Evolutionary conservation across 37 sponge, comb jelly and placozoan genomes (phyloP), one percentile per base, ranked within the genome.

Genomic region (Dysidea cf. avara): DNA sequence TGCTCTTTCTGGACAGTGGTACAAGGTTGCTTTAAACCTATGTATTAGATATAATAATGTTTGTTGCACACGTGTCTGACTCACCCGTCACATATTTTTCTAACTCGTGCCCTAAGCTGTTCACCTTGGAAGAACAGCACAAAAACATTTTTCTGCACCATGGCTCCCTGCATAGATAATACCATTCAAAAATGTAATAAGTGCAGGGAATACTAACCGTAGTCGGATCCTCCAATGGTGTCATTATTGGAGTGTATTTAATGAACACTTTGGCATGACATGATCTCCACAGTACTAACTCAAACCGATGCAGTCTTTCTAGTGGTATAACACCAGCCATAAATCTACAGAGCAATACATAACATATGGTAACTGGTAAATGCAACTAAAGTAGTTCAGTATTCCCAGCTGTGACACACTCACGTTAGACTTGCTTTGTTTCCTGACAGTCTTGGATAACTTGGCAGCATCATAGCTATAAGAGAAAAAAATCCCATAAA

Each of bases 51-150:
- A 28, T 21, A 69, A 24, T 30, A 28, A 56, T 43, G 46, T 43
- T 43, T n/a, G n/a, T n/a, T n/a, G n/a, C n/a, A n/a, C n/a, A n/a
- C n/a, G n/a, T n/a, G n/a, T n/a, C n/a, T n/a, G n/a, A 68, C 84
- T 74, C 59, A 92, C 93, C 93, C 93, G 36, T 92, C 93, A 69
- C 88, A 92, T 29, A 92, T 92, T 68, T 87, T 92, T 81, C 74
- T 92, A 56, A 92, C 88, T 36, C 88, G 78, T 36, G 63, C 39
- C 53, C 81, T 68, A 61, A 92, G 78, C 67, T 92, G 88, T 65
- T 92, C 93, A 64, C 93, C 93, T 69, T 87, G 85, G 78, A 92
- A 92, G 81, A 88, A 92, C 49, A 92, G 56, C 17, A 92, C 75
- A 63, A 92, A 92, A 53, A 87, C 88, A 51, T 66, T 58, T 69